These are phyloP conservation scores for Anthophora plumipes DNA, from an alignment of 2,888 invertebrate species.

Conservation along the genomic window DNA sequence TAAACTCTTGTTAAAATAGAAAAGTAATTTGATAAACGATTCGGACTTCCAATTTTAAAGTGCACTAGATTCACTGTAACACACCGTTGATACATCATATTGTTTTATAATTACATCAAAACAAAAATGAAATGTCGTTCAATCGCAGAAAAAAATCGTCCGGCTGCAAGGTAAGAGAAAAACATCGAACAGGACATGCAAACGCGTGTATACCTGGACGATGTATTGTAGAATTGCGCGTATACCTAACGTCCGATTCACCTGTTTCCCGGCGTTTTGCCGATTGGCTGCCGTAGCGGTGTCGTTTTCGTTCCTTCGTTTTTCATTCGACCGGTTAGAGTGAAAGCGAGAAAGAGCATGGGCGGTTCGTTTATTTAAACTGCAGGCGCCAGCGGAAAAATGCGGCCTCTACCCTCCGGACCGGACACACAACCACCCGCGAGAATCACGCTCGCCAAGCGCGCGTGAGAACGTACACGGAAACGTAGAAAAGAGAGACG, in stretches of 20 bases:
- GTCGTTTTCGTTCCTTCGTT: slow-evolving; percentile 72
- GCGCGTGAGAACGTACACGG: slow-evolving; percentile 21
- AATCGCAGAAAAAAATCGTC: background rate
- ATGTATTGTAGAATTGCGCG: slow-evolving; percentile 46
- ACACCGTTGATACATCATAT: too few species aligned
- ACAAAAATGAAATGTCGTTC: background rate
- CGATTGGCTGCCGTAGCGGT: slow-evolving; percentile 76
- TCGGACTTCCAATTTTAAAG: too few species aligned
- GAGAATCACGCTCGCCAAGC: background rate
- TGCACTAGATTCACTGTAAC: too few species aligned
- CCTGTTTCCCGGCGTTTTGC: slow-evolving; percentile 73
- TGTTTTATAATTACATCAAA: too few species aligned
- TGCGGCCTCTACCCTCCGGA: slow-evolving; percentile 62
- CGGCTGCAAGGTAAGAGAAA: slow-evolving; percentile 20
- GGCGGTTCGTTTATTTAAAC: slow-evolving; percentile 79
- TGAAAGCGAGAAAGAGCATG: slow-evolving; percentile 61
- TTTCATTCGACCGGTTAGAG: slow-evolving; percentile 65
- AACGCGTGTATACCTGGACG: slow-evolving; percentile 3
- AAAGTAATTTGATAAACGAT: too few species aligned
- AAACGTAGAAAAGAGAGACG: slow-evolving; percentile 51
- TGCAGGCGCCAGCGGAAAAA: slow-evolving; percentile 77
- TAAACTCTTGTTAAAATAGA: too few species aligned
- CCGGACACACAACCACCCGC: slow-evolving; percentile 13
- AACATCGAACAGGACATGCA: slow-evolving; percentile 10
- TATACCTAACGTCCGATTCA: slow-evolving; percentile 72